Conservation (phyloP, 2,113 vertebrate species). For the Malaclemys terrapin region DNA sequence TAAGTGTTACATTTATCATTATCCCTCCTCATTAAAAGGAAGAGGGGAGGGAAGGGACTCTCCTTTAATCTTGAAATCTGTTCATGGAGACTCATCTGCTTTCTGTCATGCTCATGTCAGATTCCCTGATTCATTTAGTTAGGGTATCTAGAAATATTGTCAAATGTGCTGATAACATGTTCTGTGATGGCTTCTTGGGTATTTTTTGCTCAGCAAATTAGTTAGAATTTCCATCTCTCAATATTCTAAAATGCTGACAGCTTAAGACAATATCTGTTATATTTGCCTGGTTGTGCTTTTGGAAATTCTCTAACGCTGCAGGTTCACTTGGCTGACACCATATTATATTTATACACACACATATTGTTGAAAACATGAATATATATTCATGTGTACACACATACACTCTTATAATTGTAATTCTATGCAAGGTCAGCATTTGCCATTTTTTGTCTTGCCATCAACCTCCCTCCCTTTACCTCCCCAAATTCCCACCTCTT, state of each 20-base stretch:
- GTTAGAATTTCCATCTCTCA: not conserved
- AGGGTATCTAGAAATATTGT: not conserved
- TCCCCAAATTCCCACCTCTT: not conserved
- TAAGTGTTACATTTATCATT: not conserved
- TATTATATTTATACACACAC: too few species aligned
- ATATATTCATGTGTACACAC: not conserved
- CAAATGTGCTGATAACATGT: not conserved
- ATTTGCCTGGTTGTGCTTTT: not conserved
- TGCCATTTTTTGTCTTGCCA: not conserved
- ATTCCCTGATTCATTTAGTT: too few species aligned
- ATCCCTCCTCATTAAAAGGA: not conserved
- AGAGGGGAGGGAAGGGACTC: not conserved
- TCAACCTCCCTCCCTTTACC: not conserved
- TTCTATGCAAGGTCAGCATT: not conserved
- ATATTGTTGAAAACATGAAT: not conserved
- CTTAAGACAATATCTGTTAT: not conserved
- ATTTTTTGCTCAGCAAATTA: not conserved
- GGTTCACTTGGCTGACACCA: too few species aligned
- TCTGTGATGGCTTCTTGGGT: not conserved
- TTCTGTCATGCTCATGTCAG: not conserved
- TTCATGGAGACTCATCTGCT: not conserved
- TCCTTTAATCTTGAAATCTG: not conserved
- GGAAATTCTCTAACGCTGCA: not conserved
- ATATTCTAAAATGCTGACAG: not conserved
- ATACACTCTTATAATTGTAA: not conserved